Evolutionary conservation across 2,888 invertebrate species (phyloP).

Genomic region (Crematogaster levior): DNA sequence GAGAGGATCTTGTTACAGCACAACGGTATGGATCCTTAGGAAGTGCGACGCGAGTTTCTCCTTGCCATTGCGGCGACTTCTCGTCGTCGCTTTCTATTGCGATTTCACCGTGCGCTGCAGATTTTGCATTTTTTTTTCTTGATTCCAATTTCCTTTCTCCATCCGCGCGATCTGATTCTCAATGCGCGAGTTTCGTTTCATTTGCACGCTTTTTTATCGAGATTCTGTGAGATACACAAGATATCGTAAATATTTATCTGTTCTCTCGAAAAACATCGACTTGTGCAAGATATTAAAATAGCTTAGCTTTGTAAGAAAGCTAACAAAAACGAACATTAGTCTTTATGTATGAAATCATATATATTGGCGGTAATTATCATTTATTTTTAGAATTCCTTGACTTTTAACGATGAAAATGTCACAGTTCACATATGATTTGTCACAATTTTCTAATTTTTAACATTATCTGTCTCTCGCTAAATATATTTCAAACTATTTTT

Average conservation of each 20-base stretch:
- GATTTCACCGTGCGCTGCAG: constrained; percentile 49
- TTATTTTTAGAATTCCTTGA: neutral
- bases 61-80: neutral
- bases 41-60: neutral
- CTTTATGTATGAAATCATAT: neutral
- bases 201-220: neutral
- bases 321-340: neutral
- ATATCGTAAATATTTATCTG: constrained; percentile 13
- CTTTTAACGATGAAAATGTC: neutral
- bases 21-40: constrained; percentile 8
- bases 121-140: constrained; percentile 46
- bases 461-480: neutral
- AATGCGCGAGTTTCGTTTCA: constrained; percentile 12
- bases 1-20: constrained; percentile 37
- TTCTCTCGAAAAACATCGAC: neutral
- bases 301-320: neutral
- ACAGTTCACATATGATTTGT: neutral
- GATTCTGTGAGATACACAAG: neutral
- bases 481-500: neutral
- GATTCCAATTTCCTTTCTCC: constrained; percentile 59
- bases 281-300: neutral
- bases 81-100: constrained; percentile 49
- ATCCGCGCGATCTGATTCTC: neutral
- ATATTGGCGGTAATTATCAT: neutral
- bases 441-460: neutral